phyloP scores from a whole-genome alignment of 2,888 invertebrate species.

The Acleris cristana region DNA sequence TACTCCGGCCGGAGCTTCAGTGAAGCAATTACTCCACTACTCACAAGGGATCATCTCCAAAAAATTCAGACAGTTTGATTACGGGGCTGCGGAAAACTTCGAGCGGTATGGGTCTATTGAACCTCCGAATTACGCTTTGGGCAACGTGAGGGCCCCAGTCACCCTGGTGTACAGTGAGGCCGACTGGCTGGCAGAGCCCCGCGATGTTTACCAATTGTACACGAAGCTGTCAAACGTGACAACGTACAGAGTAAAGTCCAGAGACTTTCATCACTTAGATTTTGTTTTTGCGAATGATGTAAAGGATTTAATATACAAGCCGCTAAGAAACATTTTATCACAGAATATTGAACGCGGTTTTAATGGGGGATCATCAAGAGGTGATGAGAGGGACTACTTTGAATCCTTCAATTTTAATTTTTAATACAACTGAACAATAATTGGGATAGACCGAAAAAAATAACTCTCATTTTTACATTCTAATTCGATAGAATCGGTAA shows the following conservation, averaged over 20 bases:
- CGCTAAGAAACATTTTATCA: too few relatives aligned
- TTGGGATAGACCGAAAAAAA: too few relatives aligned
- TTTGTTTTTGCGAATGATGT: constrained; percentile 66
- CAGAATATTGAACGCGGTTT: too few relatives aligned
- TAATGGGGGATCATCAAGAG: background rate
- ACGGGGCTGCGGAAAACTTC: constrained; percentile 57
- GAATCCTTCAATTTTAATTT: too few relatives aligned
- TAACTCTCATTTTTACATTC: too few relatives aligned
- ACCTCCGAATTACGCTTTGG: constrained; percentile 62
- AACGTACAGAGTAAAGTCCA: constrained; percentile 79
- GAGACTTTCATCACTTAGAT: constrained; percentile 72
- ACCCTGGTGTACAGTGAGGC: constrained; percentile 71
- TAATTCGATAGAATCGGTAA: too few relatives aligned
- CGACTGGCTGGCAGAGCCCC: constrained; percentile 86
- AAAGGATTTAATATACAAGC: constrained; percentile 50
- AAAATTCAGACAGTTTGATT: constrained; percentile 62
- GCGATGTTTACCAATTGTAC: constrained; percentile 82
- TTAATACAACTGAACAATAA: too few relatives aligned
- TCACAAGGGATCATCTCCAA: constrained; percentile 71
- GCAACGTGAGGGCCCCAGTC: constrained; percentile 59
- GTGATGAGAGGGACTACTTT: constrained; percentile 25
- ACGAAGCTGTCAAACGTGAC: constrained; percentile 75
- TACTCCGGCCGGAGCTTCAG: constrained; percentile 81
- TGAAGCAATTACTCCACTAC: constrained; percentile 80
- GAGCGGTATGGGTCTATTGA: constrained; percentile 53